Base-by-base conservation (phyloP, 2,797 vertebrate species). In the Miichthys miiuy region DNA sequence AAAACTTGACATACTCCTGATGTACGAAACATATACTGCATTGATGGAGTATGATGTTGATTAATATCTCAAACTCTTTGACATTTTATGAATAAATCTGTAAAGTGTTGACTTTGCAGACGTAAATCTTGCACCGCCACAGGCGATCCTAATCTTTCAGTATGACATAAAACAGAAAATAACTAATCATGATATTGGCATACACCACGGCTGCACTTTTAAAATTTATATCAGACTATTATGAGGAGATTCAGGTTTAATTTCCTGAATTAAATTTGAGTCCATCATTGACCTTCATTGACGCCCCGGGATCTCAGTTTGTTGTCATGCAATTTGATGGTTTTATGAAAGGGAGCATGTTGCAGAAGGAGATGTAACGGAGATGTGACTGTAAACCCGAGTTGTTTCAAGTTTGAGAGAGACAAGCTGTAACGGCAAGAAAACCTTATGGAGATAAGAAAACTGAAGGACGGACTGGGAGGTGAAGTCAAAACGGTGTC, bases 181-280 rank as follows among this genome's bases (percentile, higher is more conserved):
- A 51, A 51, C 50, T 13, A 30, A 52, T 44, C 0, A 17, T n/a
- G 1, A 74, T 55, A 67, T 5, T 5, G 23, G 20, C 3, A 30
- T 16, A 21, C 16, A 3, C 27, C 17, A 27, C 25, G 10, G 6
- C 12, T 5, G 23, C 5, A 27, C 5, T 21, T 46, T 42, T 8
- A 8, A 23, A 41, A 25, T 25, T 58, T 58, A 46, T 69, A 42
- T 57, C 30, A 63, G 3, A 0, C 56, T 20, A 66, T 73, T 56
- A 52, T 55, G 18, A 27, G 21, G 68, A 23, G 41, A 20, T 62
- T 20, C 57, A 27, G 2, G 14, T 75, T 77, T 65, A 14, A 68
- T 75, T 75, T 82, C 41, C 58, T 58, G 72, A 67, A 74, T 51
- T 50, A 30, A 14, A 60, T 41, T 68, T 44, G 38, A 71, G 56